Evolutionary conservation across 2,888 invertebrate genomes (phyloP), one percentile per base, ranked within the genome.

Genomic region (Achlya flavicornis): DNA sequence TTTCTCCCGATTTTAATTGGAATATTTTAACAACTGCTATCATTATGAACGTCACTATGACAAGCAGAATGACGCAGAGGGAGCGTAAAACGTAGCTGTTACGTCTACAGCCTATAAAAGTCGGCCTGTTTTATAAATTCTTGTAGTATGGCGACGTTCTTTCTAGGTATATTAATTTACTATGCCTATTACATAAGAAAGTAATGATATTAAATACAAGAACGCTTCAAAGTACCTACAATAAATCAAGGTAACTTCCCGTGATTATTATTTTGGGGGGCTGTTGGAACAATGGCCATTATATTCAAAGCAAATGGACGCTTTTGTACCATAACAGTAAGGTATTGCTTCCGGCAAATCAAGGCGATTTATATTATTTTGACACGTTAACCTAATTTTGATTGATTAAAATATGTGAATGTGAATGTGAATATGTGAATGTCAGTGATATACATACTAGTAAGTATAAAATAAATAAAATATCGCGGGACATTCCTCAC

Each of bases 281-380:
- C 81, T 81, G 76, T 76, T 84, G 85, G 86, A 91, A 92, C 92
- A 93, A 93, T 92, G 80, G 90, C 92, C 83, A 92, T 92, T 92
- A 92, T 92, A 84, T 87, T 88, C 86, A 84, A 85, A 88, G 85
- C 87, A 89, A 89, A 92, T 90, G 88, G 87, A 87, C 83, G 84
- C 83, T 84, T 85, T 86, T 87, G 79, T 88, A 79, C 78, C 75
- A 83, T 86, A 85, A 85, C 78, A 72, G 82, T 88, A 87, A 90
- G 86, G 83, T 81, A 89, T 90, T 78, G 86, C 90, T 91, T 92
- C 91, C 92, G 90, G 87, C 83, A 79, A 80, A 83, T 81, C 74
- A 81, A 80, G 81, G 81, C 81, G 83, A 82, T 85, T 84, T 79
- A 84, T 87, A 85, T 81, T 80, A 76, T 80, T 80, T 79, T 80